Evolutionary conservation across 2,113 vertebrate genomes (phyloP), one percentile per base, ranked within the genome.

Genomic region (Melanerpes formicivorus): DNA sequence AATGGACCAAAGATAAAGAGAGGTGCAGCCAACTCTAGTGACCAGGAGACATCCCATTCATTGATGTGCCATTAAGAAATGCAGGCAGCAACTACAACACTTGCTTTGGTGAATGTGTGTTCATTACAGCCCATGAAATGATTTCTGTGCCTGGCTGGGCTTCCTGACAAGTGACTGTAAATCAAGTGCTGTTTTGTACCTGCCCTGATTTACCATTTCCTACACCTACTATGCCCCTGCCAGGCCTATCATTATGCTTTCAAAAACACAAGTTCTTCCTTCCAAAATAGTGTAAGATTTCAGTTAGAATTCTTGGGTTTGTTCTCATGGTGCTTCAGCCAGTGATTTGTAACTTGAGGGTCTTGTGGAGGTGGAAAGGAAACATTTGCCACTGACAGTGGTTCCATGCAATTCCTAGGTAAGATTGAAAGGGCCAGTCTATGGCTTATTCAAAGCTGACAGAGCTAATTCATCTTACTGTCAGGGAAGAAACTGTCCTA

Each of bases 91-190:
- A 72, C 23, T 85, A 27, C 32, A 44, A 26, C 74, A 74, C 66
- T 82, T 87, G 63, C 21, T 92, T 94, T 65, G 23, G 58, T 85
- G 76, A 94, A 81, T 85, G 70, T 42, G 74, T 14, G 27, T 42
- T 96, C 65, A 78, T 96, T 93, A 73, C 44, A 67, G 42, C 19
- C 10, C 19, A 82, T 71, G 87, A 91, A 18, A 63, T 71, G 42
- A 59, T 87, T 77, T 93, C 72, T 78, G 60, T 76, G 75, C 92
- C 95, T 96, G 94, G 69, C 63, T 77, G 88, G 58, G 80, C 82
- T 94, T 81, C 50, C 5, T 14, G 70, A 78, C 40, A 56, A 84
- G 14, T 10, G 54, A 60, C 93, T n/a, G 5, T 90, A 58, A 78
- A 92, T 85, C 55, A 92, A 69, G 17, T 56, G 16, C 19, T 84